A percentile compares a stretch with the other conserved stretches of the same genome.
phyloP scores from a whole-genome alignment of 2,888 invertebrate genomes.

The Acronicta leporina region DNA sequence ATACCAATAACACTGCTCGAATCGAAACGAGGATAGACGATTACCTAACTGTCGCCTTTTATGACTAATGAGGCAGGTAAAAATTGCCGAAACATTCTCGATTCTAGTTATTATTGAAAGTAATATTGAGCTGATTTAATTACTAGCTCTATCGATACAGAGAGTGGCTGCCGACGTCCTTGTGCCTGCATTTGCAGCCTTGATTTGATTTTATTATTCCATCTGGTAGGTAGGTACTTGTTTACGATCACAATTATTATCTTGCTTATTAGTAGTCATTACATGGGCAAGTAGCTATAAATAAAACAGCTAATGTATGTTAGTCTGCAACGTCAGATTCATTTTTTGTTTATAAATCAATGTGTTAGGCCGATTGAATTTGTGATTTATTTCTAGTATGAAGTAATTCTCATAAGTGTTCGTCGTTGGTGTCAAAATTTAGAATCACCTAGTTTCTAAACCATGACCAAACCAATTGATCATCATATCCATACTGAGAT shows the following conservation, averaged over 20 bases:
- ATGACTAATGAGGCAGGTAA: too few relatives aligned
- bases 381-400: constrained; percentile 5
- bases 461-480: too few relatives aligned
- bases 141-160: constrained; percentile 15
- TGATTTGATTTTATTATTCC: constrained; percentile 27
- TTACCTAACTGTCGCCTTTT: too few relatives aligned
- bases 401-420: neutral
- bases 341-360: constrained; percentile 31
- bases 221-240: constrained; percentile 1
- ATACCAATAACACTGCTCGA: too few relatives aligned
- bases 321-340: constrained; percentile 14
- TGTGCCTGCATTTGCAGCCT: constrained; percentile 46
- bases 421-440: constrained; percentile 6
- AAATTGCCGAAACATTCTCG: too few relatives aligned
- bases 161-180: constrained; percentile 59
- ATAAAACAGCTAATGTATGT: constrained; percentile 31
- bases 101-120: too few relatives aligned
- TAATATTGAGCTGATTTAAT: constrained; percentile 9
- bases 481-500: too few relatives aligned
- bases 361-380: constrained; percentile 18
- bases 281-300: constrained; percentile 15
- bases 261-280: constrained; percentile 25
- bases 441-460: neutral
- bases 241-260: constrained; percentile 37
- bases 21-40: too few relatives aligned